Evolutionary conservation across 2,888 invertebrate genomes (phyloP).

Genomic region (Nemapogon koenigi): DNA sequence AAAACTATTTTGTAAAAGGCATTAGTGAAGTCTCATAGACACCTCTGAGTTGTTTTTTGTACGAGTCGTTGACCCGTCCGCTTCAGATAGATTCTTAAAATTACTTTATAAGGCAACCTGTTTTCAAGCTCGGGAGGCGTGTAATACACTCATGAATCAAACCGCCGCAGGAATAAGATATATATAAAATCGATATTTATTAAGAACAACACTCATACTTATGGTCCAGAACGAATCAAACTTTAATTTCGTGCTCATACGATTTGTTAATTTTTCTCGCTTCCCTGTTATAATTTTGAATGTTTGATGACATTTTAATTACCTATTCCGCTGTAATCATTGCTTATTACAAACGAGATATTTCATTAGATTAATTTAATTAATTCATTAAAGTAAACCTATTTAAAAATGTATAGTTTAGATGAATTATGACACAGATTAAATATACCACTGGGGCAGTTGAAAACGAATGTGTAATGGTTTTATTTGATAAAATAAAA

Average conservation of each 20-base stretch:
- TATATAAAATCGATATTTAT: slow-evolving; percentile 24
- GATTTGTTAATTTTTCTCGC: slow-evolving; percentile 23
- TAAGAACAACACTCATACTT: slow-evolving; percentile 17
- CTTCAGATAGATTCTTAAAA: slow-evolving; percentile 43
- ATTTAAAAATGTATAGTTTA: too few species aligned
- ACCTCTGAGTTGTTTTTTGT: slow-evolving; percentile 4
- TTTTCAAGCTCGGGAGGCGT: slow-evolving; percentile 44
- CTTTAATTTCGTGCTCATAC: slow-evolving; percentile 28
- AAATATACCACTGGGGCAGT: too few species aligned
- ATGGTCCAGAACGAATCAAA: slow-evolving; percentile 18
- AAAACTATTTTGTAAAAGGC: slow-evolving; percentile 9
- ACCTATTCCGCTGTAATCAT: too few species aligned
- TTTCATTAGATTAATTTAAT: too few species aligned
- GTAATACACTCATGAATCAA: slow-evolving; percentile 42
- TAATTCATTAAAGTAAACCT: too few species aligned
- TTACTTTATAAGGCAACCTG: slow-evolving; percentile 57
- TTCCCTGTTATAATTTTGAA: slow-evolving; percentile 20
- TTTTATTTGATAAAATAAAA: too few species aligned
- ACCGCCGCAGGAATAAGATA: slow-evolving; percentile 29
- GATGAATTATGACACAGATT: too few species aligned
- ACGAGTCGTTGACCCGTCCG: slow-evolving; percentile 31
- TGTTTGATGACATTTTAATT: too few species aligned
- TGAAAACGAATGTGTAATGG: too few species aligned
- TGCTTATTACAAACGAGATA: too few species aligned
- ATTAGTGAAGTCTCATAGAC: slow-evolving; percentile 6